Conservation (phyloP, 2,113 vertebrate genomes). For the Sinosuthora webbiana region DNA sequence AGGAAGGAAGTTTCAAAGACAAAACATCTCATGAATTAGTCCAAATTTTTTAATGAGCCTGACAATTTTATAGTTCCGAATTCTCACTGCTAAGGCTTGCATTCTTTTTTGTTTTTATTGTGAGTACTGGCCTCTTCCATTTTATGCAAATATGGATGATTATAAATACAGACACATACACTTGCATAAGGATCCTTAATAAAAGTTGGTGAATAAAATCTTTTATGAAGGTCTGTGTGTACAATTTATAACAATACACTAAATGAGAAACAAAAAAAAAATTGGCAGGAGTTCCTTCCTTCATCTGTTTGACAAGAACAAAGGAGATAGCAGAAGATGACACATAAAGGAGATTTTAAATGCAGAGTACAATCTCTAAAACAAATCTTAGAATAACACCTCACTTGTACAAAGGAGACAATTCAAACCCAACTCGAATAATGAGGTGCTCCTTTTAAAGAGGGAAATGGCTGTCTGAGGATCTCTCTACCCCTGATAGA, state of each 20-base stretch:
- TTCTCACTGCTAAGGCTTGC: neutral
- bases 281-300: constrained; percentile 17
- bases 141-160: constrained; percentile 34
- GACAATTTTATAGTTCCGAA: neutral
- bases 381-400: constrained; percentile 38
- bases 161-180: constrained; percentile 18
- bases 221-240: constrained; percentile 13
- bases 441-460: constrained; percentile 23
- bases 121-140: neutral
- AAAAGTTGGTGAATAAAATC: constrained; percentile 20
- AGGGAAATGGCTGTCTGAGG: neutral
- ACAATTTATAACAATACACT: constrained; percentile 19
- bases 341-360: constrained; percentile 51
- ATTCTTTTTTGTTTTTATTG: neutral
- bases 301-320: constrained; percentile 33
- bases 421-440: neutral
- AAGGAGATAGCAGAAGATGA: constrained; percentile 36
- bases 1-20: neutral
- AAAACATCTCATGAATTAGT: neutral
- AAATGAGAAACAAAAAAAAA: constrained; percentile 24
- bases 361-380: constrained; percentile 35
- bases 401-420: neutral
- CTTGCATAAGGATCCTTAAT: constrained; percentile 10
- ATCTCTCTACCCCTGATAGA: neutral
- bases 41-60: constrained; percentile 1